Conservation (phyloP, 1,140 invertebrate species). For the Kradibia gibbosae region DNA sequence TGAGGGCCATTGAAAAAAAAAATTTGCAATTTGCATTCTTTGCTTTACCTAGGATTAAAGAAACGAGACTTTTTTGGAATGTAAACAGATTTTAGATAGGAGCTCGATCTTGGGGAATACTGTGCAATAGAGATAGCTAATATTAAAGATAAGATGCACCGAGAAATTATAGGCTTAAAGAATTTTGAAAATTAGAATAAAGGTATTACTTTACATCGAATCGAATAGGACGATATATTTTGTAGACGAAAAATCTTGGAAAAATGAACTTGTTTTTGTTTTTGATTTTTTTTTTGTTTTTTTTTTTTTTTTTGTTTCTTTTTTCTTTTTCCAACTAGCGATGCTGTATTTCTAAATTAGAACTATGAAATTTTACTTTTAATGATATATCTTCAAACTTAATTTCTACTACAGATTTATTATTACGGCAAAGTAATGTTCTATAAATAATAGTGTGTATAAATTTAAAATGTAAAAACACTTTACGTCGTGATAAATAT, state of each 20-base stretch:
- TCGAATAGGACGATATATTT: background rate
- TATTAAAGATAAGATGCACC: slow-evolving; percentile 36
- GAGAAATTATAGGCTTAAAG: slow-evolving; percentile 36
- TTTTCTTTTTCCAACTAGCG: background rate
- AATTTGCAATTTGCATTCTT: background rate
- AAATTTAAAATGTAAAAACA: background rate
- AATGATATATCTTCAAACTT: slow-evolving; percentile 13
- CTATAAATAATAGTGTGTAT: background rate
- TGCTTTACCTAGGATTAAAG: slow-evolving; percentile 33
- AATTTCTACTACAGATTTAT: slow-evolving; percentile 13
- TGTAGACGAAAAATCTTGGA: background rate
- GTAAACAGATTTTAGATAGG: background rate
- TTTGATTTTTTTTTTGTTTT: no score
- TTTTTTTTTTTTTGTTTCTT: no score
- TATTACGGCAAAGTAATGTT: background rate
- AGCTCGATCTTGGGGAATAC: slow-evolving; percentile 29
- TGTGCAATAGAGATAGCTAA: slow-evolving; percentile 45
- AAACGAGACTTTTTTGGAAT: slow-evolving; percentile 6
- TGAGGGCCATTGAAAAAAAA: background rate
- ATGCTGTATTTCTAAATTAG: slow-evolving; percentile 2
- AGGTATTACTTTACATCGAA: background rate
- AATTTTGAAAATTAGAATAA: slow-evolving; percentile 28
- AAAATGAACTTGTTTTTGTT: background rate
- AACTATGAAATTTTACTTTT: slow-evolving; percentile 11
- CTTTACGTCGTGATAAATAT: background rate